Conservation (phyloP, 23 tunicate genomes). For the Pegea sp. region DNA sequence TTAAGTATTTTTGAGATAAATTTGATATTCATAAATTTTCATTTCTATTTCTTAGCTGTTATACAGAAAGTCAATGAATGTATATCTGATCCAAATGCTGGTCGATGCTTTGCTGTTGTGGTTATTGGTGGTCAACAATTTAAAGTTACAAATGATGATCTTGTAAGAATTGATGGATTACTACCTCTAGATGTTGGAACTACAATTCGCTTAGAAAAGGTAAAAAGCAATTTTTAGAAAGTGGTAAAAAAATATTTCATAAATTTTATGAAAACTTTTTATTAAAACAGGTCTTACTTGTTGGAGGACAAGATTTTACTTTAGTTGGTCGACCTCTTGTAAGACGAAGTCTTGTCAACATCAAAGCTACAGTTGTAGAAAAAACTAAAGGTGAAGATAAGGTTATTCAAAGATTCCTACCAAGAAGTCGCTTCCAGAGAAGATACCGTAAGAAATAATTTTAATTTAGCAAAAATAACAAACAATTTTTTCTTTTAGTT, state of each 20-base stretch:
- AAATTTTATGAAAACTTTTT: no score
- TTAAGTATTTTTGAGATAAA: background rate
- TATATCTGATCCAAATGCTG: constrained; percentile 13
- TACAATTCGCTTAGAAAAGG: constrained; percentile 62
- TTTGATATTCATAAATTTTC: background rate
- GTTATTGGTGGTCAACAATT: constrained; percentile 26
- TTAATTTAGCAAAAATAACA: background rate
- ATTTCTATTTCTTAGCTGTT: constrained; percentile 9
- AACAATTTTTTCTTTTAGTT: no score
- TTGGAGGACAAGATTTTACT: constrained; percentile 72
- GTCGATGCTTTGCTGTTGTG: constrained; percentile 64
- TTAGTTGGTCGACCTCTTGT: constrained; percentile 54
- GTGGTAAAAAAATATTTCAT: background rate
- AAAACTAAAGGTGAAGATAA: constrained; percentile 53
- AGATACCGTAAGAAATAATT: constrained; percentile 8
- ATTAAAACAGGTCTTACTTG: constrained; percentile 23
- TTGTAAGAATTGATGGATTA: constrained; percentile 23
- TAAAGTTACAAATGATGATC: constrained; percentile 62
- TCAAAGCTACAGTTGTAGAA: constrained; percentile 63
- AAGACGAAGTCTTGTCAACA: constrained; percentile 28
- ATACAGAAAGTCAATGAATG: constrained; percentile 31
- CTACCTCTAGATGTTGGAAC: constrained; percentile 51
- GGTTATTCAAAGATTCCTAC: constrained; percentile 19
- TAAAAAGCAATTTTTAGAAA: background rate
- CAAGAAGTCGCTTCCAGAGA: constrained; percentile 24